Evolutionary conservation across 2,888 invertebrate species (phyloP).

Genomic region (Drosophila ustulata): DNA sequence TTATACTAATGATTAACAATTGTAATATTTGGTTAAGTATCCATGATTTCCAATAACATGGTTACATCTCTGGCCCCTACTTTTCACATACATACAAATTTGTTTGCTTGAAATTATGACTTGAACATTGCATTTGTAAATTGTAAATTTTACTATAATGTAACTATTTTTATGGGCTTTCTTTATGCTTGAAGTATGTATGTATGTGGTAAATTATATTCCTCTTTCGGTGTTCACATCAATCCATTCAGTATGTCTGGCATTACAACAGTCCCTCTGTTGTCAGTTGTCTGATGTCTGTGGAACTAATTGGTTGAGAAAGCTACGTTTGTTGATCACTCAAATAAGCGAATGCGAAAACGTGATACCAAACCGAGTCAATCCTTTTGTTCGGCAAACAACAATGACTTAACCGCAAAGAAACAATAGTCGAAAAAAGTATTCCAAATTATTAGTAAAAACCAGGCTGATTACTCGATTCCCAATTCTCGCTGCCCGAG

Average conservation of each 20-base stretch:
- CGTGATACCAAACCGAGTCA: conserved; percentile 44
- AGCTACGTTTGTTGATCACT: conserved; percentile 57
- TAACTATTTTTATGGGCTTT: too few species aligned
- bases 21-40: too few species aligned
- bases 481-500: not conserved
- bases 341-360: conserved; percentile 75
- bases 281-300: conserved; percentile 1
- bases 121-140: too few species aligned
- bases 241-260: not conserved
- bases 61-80: too few species aligned
- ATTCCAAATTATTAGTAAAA: conserved; percentile 45
- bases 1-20: too few species aligned
- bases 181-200: too few species aligned
- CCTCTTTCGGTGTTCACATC: not conserved
- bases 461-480: conserved; percentile 6
- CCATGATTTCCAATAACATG: too few species aligned
- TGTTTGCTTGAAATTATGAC: too few species aligned
- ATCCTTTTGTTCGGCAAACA: conserved; percentile 57
- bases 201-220: not conserved
- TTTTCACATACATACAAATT: too few species aligned
- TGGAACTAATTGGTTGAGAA: conserved; percentile 60
- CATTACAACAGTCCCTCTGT: not conserved
- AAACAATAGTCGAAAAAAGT: conserved; percentile 33
- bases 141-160: too few species aligned
- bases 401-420: conserved; percentile 67